These are phyloP conservation scores for Incurvaria masculella DNA, from an alignment of 2,888 invertebrate genomes.

Conservation along the genomic window DNA sequence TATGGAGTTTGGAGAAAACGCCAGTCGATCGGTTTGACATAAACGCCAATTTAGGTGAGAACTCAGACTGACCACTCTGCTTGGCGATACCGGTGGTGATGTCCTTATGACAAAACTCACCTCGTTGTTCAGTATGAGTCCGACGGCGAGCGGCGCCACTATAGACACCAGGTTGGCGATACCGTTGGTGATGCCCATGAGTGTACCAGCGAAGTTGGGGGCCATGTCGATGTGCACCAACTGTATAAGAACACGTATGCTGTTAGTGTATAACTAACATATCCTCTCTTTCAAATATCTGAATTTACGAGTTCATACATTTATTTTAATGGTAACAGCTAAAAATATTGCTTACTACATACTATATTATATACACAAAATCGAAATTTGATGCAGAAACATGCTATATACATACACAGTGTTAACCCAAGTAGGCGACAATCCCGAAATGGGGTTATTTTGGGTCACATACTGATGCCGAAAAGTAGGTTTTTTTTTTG, in stretches of 20 bases:
- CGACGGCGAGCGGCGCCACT: conserved; percentile 71
- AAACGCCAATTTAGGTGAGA: no score
- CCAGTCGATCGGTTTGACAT: no score
- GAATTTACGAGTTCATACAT: conserved; percentile 22
- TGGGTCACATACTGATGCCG: no score
- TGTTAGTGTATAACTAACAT: not conserved
- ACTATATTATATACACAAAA: conserved; percentile 11
- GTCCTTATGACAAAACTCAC: no score
- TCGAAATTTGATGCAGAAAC: conserved; percentile 6
- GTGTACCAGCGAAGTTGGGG: conserved; percentile 75
- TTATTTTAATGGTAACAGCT: not conserved
- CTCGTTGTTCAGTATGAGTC: conserved; percentile 63
- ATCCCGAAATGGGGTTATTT: no score
- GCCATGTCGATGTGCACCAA: conserved; percentile 80
- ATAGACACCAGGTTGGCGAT: conserved; percentile 73
- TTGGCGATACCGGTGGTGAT: no score
- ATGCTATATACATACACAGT: conserved; percentile 5
- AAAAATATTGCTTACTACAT: conserved; percentile 2
- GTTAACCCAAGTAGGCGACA: no score
- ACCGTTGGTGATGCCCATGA: conserved; percentile 84
- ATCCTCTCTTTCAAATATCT: conserved; percentile 25
- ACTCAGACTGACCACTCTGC: no score
- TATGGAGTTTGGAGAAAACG: no score
- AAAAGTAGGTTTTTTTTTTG: no score
- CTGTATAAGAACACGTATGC: conserved; percentile 27